Evolutionary conservation across 1,140 invertebrate genomes (phyloP), one percentile per base, ranked within the genome.

Genomic region (Euglossa dilemma): DNA sequence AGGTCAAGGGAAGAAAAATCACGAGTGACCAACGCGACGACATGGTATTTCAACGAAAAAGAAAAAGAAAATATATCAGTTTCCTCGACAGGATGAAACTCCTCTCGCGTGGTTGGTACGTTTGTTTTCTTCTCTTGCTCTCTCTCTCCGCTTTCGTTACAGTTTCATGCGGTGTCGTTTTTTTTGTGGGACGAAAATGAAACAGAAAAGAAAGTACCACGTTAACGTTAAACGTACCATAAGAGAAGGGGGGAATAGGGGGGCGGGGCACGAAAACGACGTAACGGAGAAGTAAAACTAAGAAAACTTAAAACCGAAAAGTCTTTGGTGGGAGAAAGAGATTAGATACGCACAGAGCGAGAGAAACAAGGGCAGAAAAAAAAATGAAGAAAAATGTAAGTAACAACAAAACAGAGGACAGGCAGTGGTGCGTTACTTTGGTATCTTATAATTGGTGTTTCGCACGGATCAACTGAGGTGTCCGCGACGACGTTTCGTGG

Each of bases 401-500:
- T 83, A 84, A 87, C 75, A 87, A 91, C 86, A 87, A 82, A 89
- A 91, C 78, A 88, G 86, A 89, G 89, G 89, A 90, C 89, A 93
- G 93, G 93, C 93, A 93, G 93, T 93, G 92, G 92, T 93, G 92
- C 91, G 91, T 93, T 93, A 91, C 87, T 92, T 93, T 86, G 86
- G 85, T 93, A 91, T 82, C 72, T 83, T 89, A 81, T 87, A 87
- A 88, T 91, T 85, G 86, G 85, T 88, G 85, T 85, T 85, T 88
- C 83, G 84, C 84, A 85, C 83, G 72, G 81, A 86, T 89, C 84
- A 66, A 59, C 64, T 76, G 56, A 78, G 74, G 50, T 61, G n/a
- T 70, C 57, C 59, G 66, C 75, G 75, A 70, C 69, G 52, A 80
- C 56, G 69, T 81, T 64, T 78, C 78, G 64, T 70, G 66, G 72